Evolutionary conservation across 35 echinoderm and acorn worm genomes (phyloP).

Genomic region (Holothuria glaberrima): DNA sequence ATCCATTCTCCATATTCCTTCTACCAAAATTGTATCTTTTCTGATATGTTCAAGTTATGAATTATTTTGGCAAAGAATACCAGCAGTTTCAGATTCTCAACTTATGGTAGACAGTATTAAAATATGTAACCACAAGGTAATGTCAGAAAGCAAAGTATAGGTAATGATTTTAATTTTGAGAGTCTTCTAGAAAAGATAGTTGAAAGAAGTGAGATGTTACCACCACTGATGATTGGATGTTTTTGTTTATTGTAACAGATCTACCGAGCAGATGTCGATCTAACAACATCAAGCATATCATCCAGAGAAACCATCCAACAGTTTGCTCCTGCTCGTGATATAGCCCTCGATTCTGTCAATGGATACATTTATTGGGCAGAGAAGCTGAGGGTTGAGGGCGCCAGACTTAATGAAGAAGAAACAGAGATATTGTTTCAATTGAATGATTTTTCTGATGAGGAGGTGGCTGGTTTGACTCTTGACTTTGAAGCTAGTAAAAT

Average conservation of each 20-base stretch:
- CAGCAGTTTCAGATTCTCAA: too few relatives aligned
- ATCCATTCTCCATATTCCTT: too few relatives aligned
- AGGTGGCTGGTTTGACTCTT: constrained; percentile 79
- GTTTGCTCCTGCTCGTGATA: constrained; percentile 54
- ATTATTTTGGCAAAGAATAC: too few relatives aligned
- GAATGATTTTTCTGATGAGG: constrained; percentile 67
- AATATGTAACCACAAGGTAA: too few relatives aligned
- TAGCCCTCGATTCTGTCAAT: constrained; percentile 83
- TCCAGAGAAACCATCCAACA: neutral
- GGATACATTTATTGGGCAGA: constrained; percentile 93
- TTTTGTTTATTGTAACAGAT: neutral
- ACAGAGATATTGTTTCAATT: constrained; percentile 37
- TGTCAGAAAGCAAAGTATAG: too few relatives aligned
- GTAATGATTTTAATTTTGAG: too few relatives aligned
- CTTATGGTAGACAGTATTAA: too few relatives aligned
- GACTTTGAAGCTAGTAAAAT: constrained; percentile 68
- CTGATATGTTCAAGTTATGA: too few relatives aligned
- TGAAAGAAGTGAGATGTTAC: too few relatives aligned
- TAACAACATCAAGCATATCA: neutral
- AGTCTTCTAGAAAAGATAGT: too few relatives aligned
- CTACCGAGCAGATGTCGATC: neutral
- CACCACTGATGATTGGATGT: too few relatives aligned
- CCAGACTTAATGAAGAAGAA: constrained; percentile 72
- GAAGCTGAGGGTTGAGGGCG: constrained; percentile 57
- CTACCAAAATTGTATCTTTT: too few relatives aligned